Conservation (phyloP, 2,797 vertebrate species). For the Semaprochilodus insignis region DNA sequence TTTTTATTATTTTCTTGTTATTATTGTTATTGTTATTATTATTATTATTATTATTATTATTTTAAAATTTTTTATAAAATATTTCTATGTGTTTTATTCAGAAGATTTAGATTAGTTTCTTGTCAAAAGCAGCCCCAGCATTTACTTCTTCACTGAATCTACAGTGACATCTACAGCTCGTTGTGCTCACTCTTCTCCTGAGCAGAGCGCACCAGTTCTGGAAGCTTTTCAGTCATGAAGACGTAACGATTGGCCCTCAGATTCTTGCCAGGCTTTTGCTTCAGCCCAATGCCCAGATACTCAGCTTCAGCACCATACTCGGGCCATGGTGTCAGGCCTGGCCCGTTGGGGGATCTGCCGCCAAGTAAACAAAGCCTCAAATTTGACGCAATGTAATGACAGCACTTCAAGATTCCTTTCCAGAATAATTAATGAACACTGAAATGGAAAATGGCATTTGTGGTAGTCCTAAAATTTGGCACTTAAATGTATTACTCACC, state of each 20-base stretch:
- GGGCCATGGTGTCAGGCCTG: slow-evolving; percentile 80
- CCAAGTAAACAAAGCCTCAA: not conserved
- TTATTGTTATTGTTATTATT: no score
- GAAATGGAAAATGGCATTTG: not conserved
- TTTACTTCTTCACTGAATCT: not conserved
- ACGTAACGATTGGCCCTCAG: slow-evolving; percentile 63
- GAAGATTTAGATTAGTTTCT: not conserved
- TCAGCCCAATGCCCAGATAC: slow-evolving; percentile 76
- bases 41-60: not conserved
- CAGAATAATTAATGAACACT: no score
- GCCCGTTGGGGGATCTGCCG: slow-evolving; percentile 83
- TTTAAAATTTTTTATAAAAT: not conserved
- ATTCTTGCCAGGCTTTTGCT: slow-evolving; percentile 66
- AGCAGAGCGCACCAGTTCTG: slow-evolving; percentile 47
- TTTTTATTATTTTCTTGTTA: no score
- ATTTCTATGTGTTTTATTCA: not conserved
- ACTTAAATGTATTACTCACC: slow-evolving; percentile 69
- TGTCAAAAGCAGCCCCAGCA: not conserved
- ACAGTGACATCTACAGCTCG: slow-evolving; percentile 46
- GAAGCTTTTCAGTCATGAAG: slow-evolving; percentile 70
- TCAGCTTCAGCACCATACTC: slow-evolving; percentile 70
- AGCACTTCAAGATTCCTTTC: no score
- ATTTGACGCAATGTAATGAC: not conserved
- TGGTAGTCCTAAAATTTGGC: not conserved
- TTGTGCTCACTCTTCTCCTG: slow-evolving; percentile 45